phyloP scores from a whole-genome alignment of 2,113 vertebrate genomes.

The Spheniscus mendiculus region DNA sequence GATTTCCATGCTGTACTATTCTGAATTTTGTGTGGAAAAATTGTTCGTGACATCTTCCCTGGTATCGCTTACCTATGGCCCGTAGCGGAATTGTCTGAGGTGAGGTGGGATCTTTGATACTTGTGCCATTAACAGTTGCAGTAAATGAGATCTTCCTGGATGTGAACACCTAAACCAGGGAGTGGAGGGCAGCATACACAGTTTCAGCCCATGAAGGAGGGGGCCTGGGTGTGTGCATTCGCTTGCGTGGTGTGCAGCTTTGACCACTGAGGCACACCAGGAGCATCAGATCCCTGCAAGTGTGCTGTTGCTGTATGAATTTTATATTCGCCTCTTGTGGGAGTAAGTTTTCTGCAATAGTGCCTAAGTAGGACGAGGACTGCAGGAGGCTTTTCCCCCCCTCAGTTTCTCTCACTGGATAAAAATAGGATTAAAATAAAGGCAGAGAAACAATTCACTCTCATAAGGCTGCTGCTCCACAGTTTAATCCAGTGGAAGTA shows the following conservation, averaged over 20 bases:
- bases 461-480: background rate
- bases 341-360: background rate
- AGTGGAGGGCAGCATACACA: fast-evolving
- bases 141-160: background rate
- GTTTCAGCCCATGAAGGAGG: fast-evolving
- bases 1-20: background rate
- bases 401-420: background rate
- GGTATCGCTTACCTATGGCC: background rate
- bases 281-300: background rate
- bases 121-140: background rate
- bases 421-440: background rate
- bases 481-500: background rate
- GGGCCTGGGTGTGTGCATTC: background rate
- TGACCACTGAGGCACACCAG: background rate
- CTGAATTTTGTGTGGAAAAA: background rate
- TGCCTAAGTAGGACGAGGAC: background rate
- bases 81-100: background rate
- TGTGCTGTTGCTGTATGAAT: background rate
- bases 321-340: background rate
- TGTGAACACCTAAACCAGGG: background rate
- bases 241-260: background rate
- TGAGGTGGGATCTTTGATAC: background rate
- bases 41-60: background rate
- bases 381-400: fast-evolving
- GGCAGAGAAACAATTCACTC: background rate